These are phyloP conservation scores for Gouania willdenowi DNA, from an alignment of 2,797 vertebrate genomes.

Conservation along the genomic window DNA sequence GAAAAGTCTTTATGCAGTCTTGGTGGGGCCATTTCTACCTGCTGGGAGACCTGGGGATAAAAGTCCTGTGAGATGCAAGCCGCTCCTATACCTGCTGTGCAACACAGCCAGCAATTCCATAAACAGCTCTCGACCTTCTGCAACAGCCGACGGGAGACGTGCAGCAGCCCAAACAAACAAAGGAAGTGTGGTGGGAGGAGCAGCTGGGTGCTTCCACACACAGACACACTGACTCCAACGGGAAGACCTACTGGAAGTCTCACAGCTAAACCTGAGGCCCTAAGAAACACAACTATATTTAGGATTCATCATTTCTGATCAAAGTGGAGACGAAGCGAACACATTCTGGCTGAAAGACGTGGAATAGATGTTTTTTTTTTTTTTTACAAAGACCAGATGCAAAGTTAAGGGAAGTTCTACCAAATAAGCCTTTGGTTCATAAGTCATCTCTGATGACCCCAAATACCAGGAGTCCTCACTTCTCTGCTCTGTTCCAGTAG, in stretches of 20 bases:
- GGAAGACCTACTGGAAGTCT: constrained; percentile 29
- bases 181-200: constrained; percentile 26
- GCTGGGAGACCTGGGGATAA: constrained; percentile 27
- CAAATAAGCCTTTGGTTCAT: too few species aligned
- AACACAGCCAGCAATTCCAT: constrained; percentile 10
- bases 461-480: too few species aligned
- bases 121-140: constrained; percentile 24
- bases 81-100: not conserved
- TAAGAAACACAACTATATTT: not conserved
- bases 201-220: constrained; percentile 5
- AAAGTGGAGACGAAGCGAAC: constrained; percentile 10
- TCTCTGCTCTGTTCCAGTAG: too few species aligned
- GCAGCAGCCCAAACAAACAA: constrained; percentile 32
- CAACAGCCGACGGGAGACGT: too few species aligned
- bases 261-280: constrained; percentile 3
- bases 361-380: too few species aligned
- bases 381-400: too few species aligned
- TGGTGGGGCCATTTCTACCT: constrained; percentile 50
- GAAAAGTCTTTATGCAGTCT: too few species aligned
- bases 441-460: too few species aligned
- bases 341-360: constrained; percentile 8
- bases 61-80: constrained; percentile 23
- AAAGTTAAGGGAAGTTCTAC: too few species aligned
- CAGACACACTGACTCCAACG: constrained; percentile 13
- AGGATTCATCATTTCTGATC: constrained; percentile 5